phyloP scores from a whole-genome alignment of 2,113 vertebrate genomes.

The Ranitomeya variabilis region DNA sequence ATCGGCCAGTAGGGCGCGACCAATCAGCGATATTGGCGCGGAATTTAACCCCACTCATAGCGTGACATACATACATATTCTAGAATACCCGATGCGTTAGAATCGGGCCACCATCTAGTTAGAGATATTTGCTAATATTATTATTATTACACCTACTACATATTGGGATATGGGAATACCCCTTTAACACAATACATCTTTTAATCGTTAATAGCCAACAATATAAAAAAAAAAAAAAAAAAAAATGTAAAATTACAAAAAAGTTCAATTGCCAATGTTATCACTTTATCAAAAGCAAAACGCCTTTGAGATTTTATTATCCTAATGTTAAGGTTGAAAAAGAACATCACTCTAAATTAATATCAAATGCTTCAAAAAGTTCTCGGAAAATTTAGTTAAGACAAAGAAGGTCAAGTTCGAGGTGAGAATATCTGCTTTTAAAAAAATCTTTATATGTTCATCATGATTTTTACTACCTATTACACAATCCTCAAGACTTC shows the following conservation, averaged over 20 bases:
- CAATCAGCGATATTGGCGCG: too few relatives aligned
- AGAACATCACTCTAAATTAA: not conserved
- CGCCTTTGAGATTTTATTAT: not conserved
- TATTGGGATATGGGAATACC: too few relatives aligned
- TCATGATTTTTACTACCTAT: too few relatives aligned
- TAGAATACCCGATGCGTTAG: too few relatives aligned
- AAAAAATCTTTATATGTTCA: too few relatives aligned
- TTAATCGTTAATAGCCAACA: constrained; percentile 5
- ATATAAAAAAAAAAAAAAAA: not conserved
- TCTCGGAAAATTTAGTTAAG: not conserved
- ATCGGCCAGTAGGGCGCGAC: too few relatives aligned
- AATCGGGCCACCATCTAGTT: too few relatives aligned
- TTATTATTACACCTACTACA: too few relatives aligned
- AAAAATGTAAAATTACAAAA: not conserved
- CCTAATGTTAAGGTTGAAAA: not conserved
- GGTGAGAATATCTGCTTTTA: too few relatives aligned
- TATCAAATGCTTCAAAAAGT: not conserved
- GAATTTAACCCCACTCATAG: too few relatives aligned
- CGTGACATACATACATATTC: too few relatives aligned
- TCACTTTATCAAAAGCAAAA: not conserved
- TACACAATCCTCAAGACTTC: not conserved
- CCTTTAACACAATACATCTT: not conserved
- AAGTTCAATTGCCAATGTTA: not conserved
- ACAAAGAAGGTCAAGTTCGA: not conserved
- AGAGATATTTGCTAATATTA: too few relatives aligned